A percentile compares a stretch with the other conserved stretches of the same genome.
phyloP scores from a whole-genome alignment of 2,888 invertebrate species.

The Ectemnius continuus region DNA sequence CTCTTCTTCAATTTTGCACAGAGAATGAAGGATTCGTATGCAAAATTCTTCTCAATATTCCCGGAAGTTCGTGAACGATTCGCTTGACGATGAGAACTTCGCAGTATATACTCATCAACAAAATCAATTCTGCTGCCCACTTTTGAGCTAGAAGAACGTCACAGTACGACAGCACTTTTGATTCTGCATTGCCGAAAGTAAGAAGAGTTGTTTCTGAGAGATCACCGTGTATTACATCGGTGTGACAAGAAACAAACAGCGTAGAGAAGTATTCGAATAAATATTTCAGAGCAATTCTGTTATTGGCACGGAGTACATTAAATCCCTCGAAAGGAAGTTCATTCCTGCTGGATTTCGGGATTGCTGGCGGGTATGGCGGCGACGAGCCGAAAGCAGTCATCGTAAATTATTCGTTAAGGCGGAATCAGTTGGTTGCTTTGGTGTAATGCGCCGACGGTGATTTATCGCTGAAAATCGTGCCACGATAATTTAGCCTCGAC shows the following conservation, averaged over 20 bases:
- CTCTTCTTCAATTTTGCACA: slow-evolving; percentile 16
- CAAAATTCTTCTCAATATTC: slow-evolving; percentile 52
- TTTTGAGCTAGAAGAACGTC: background rate
- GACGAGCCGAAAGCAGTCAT: slow-evolving; percentile 34
- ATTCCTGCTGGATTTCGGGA: background rate
- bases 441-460: slow-evolving; percentile 38
- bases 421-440: slow-evolving; percentile 43
- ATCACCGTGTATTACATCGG: background rate
- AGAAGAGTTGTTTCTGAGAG: too few relatives aligned
- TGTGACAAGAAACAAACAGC: background rate
- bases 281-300: background rate
- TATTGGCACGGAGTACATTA: background rate
- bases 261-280: background rate
- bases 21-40: slow-evolving; percentile 32
- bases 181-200: too few relatives aligned
- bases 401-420: slow-evolving; percentile 52
- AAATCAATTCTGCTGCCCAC: too few relatives aligned
- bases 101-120: background rate
- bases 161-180: too few relatives aligned
- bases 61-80: slow-evolving; percentile 42
- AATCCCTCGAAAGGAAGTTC: slow-evolving; percentile 3
- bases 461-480: slow-evolving; percentile 45
- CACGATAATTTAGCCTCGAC: slow-evolving; percentile 48
- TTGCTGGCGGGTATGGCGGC: background rate
- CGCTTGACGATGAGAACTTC: slow-evolving; percentile 29